Evolutionary conservation across 2,797 vertebrate species (phyloP).

Genomic region (Avahi laniger): DNA sequence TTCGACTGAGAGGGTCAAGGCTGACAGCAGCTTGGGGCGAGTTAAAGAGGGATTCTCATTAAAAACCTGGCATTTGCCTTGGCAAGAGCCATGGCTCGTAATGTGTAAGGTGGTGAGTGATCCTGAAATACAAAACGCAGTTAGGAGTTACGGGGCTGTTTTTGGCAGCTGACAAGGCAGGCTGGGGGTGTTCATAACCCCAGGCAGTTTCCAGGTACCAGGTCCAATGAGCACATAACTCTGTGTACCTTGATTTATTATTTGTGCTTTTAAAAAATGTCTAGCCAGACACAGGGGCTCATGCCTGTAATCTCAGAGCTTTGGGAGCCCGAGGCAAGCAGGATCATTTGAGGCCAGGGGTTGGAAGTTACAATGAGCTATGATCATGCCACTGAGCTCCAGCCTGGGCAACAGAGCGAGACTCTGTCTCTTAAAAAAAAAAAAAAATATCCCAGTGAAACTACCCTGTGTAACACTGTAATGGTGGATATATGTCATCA

Average conservation of each 20-base stretch:
- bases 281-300: neutral
- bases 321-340: neutral
- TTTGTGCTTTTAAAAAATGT: neutral
- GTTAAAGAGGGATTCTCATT: neutral
- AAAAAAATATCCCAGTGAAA: neutral
- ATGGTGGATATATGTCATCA: neutral
- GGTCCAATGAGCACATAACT: neutral
- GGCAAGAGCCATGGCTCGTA: neutral
- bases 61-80: neutral
- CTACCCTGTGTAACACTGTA: neutral
- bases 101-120: neutral
- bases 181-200: neutral
- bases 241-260: neutral
- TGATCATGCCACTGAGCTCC: neutral
- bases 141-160: neutral
- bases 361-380: neutral
- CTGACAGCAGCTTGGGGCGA: neutral
- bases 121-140: neutral
- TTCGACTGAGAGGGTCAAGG: neutral
- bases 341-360: neutral
- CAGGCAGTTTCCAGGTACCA: neutral
- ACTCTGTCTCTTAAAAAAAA: neutral
- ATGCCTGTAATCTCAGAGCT: neutral
- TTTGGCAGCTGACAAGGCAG: neutral
- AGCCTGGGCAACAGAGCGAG: neutral